Evolutionary conservation across 2,888 invertebrate species (phyloP), one percentile per base, ranked within the genome.

Genomic region (Lordiphosa andalusiaca): DNA sequence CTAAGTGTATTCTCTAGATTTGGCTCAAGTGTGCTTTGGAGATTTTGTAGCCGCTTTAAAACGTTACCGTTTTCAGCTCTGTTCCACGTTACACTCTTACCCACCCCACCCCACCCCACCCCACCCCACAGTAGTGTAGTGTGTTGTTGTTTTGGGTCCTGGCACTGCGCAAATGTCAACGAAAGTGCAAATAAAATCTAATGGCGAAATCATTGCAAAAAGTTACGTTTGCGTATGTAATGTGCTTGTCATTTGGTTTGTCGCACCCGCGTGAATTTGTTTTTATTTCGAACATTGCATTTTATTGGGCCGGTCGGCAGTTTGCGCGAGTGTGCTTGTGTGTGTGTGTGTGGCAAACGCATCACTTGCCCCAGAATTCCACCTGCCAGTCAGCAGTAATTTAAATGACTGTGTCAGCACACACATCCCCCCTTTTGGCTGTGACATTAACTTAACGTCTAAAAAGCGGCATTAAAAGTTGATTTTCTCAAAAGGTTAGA

Each of bases 111-210:
- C 23, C 12, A 12, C 12, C 16, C 19, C 3, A 19, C 10, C 10
- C 12, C 16, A 6, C 2, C 25, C 2, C 7, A 7, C 52, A 47
- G 37, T n/a, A 46, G 39, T 53, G 25, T 51, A 42, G 40, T 69
- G 16, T 48, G 47, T 58, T 37, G 55, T 50, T 56, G 50, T 53
- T 78, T 53, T 54, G 62, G 66, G 67, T 30, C 30, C 30, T 39
- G 39, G 21, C 44, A 10, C 78, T 78, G 72, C 61, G 78, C 77
- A 71, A 74, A 83, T 82, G 75, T 78, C 85, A 84, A 69, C 73
- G 66, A 75, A 81, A 82, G 84, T 78, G 83, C 85, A 85, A 85
- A 85, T 81, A 85, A 81, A 81, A 84, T 85, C 85, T 74, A 85
- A 82, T 82, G 82, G 72, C 63, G 63, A 85, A 82, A 84, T 85